Evolutionary conservation across 1,140 invertebrate genomes (phyloP).

Genomic region (Yoshiicerus persimilis): DNA sequence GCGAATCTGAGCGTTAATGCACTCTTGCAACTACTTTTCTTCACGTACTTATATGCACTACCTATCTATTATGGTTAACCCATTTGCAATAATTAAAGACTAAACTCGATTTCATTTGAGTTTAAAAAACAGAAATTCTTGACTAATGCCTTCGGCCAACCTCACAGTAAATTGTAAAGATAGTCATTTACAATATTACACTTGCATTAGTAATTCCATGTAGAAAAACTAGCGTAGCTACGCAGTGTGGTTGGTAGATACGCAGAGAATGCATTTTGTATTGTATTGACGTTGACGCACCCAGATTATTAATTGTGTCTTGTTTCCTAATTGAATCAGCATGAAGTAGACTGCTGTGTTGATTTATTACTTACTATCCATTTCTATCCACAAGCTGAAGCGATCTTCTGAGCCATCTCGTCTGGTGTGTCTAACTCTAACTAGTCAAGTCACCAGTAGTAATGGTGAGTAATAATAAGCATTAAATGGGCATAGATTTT

Average conservation of each 20-base stretch:
- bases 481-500: background rate
- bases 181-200: background rate
- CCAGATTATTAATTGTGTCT: conserved; percentile 22
- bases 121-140: conserved; percentile 1
- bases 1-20: background rate
- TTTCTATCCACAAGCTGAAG: background rate
- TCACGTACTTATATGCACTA: background rate
- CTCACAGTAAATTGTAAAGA: background rate
- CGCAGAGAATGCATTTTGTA: background rate
- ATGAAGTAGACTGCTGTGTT: conserved; percentile 8
- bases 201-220: background rate
- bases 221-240: background rate
- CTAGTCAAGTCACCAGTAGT: background rate
- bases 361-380: conserved; percentile 4
- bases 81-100: conserved; percentile 18
- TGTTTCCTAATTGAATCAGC: conserved; percentile 20
- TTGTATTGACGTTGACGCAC: conserved; percentile 17
- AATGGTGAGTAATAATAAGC: background rate
- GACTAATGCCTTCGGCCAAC: background rate
- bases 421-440: background rate
- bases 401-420: background rate
- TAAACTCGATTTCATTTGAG: conserved; percentile 8
- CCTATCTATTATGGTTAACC: conserved; percentile 2
- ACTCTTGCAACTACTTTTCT: background rate
- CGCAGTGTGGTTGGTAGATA: background rate